Percentiles rank a stretch among this genome's conserved stretches.
phyloP scores from a whole-genome alignment of 2,113 vertebrate genomes.

The Halcyon malimbica region DNA sequence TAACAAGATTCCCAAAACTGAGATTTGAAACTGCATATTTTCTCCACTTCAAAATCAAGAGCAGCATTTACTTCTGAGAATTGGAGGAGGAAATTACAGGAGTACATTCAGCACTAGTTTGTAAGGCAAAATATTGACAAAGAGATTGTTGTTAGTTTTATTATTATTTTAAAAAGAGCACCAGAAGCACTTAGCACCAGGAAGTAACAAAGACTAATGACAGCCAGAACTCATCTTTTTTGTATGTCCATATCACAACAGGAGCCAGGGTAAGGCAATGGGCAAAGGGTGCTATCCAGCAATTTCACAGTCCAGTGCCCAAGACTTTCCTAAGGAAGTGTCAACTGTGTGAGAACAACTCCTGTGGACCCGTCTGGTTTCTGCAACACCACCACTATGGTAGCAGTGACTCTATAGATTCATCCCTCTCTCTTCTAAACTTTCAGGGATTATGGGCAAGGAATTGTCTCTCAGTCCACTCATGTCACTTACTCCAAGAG shows the following conservation, averaged over 20 bases:
- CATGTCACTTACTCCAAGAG: background rate
- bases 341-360: background rate
- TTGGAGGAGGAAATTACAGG: background rate
- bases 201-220: background rate
- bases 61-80: background rate
- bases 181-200: background rate
- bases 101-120: background rate
- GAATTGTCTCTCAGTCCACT: background rate
- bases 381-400: background rate
- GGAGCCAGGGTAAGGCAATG: accelerated
- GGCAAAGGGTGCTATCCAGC: background rate
- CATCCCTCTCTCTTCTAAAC: background rate
- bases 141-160: background rate
- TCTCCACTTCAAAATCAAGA: background rate
- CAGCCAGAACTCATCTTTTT: background rate
- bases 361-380: background rate
- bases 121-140: background rate
- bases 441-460: accelerated
- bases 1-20: background rate
- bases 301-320: background rate
- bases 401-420: background rate
- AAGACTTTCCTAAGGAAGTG: background rate
- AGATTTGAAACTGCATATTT: background rate
- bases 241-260: too few species aligned
- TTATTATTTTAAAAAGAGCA: background rate